Conservation (phyloP, 2,113 vertebrate genomes). For the Delphinapterus leucas region DNA sequence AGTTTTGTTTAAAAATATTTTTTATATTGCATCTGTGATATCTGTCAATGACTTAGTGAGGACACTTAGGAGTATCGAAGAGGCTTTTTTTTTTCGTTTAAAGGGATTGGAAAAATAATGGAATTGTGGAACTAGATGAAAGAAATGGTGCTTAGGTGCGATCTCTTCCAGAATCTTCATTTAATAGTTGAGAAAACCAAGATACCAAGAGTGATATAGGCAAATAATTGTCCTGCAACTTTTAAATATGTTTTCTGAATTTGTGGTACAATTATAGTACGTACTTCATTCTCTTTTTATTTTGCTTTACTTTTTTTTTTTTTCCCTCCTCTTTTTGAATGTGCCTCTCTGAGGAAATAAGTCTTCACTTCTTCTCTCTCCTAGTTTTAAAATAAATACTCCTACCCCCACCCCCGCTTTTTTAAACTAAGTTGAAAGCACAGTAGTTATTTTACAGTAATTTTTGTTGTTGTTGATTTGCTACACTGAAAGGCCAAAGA, state of each 20-base stretch:
- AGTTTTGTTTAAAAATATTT: background rate
- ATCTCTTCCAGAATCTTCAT: background rate
- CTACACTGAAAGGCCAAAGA: background rate
- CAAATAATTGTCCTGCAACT: background rate
- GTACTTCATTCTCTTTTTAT: background rate
- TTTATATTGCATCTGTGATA: background rate
- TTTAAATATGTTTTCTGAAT: conserved; percentile 8
- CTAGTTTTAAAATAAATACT: background rate
- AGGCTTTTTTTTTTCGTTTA: background rate
- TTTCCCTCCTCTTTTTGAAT: background rate
- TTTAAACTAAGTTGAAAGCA: background rate
- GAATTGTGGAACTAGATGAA: background rate
- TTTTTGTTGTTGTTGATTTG: background rate
- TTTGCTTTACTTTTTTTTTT: background rate
- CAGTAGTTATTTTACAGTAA: background rate
- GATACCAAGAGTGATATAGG: background rate
- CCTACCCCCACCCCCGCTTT: background rate
- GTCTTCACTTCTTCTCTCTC: background rate
- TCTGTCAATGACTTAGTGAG: background rate
- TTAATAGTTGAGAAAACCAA: background rate
- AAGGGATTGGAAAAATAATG: background rate
- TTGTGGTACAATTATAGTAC: background rate
- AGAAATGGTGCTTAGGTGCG: background rate
- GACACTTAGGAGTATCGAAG: background rate
- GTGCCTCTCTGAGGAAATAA: background rate